Evolutionary conservation across 2,888 invertebrate genomes (phyloP).

Genomic region (Eupithecia exiguata): DNA sequence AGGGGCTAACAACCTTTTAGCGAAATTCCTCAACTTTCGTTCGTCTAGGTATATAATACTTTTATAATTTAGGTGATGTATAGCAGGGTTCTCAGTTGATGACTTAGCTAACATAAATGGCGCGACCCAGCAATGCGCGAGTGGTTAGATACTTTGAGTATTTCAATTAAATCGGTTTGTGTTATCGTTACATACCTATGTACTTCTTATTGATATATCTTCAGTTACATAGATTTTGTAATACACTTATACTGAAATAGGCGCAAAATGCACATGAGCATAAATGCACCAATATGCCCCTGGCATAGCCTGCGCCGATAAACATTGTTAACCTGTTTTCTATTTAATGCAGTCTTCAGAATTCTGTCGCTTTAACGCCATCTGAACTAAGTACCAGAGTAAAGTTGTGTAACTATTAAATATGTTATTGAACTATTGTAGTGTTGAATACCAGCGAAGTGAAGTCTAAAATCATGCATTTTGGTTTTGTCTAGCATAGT

Average conservation of each 20-base stretch:
- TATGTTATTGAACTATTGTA: conserved; percentile 7
- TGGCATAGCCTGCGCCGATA: not conserved
- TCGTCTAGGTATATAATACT: not conserved
- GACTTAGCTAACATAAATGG: not conserved
- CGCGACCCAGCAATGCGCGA: not conserved
- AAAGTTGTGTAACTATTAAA: conserved; percentile 16
- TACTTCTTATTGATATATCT: not conserved
- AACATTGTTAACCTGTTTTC: not conserved
- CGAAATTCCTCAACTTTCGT: conserved; percentile 27
- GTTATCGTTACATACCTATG: not conserved
- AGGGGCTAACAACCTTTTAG: conserved; percentile 61
- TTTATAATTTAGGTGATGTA: not conserved
- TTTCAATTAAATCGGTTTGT: not conserved
- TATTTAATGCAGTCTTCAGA: not conserved
- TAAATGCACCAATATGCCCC: not conserved
- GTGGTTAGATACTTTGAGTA: not conserved
- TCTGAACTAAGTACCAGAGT: not conserved
- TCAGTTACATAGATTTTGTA: not conserved
- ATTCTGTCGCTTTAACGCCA: conserved; percentile 20
- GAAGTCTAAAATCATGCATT: conserved; percentile 42
- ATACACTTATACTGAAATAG: not conserved
- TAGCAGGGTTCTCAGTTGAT: not conserved
- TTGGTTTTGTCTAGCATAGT: conserved; percentile 45
- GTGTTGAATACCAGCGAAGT: conserved; percentile 30
- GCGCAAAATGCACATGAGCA: not conserved